Conservation (phyloP, 2,113 vertebrate species). For the Procavia capensis region DNA sequence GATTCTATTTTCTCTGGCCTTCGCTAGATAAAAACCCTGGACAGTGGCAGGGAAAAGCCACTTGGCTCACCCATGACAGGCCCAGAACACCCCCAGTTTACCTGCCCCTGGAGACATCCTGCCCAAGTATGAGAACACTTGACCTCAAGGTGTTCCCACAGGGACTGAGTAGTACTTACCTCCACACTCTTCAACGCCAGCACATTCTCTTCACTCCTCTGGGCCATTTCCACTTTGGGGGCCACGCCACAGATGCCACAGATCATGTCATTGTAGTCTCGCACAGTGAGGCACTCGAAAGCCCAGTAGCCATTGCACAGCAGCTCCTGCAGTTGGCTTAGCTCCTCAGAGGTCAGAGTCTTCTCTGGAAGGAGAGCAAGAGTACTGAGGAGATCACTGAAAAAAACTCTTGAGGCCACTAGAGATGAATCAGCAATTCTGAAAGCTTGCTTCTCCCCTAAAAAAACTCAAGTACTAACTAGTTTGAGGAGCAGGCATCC, state of each 20-base stretch:
- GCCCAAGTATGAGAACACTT: background rate
- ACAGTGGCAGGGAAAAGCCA: background rate
- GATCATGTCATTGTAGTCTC: constrained; percentile 99
- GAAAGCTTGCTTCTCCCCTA: background rate
- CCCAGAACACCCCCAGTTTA: background rate
- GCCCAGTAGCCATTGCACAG: constrained; percentile 97
- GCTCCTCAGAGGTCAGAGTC: constrained; percentile 88
- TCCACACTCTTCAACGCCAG: constrained; percentile 96
- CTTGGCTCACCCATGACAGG: background rate
- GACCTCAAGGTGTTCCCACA: background rate
- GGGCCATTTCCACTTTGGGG: constrained; percentile 96
- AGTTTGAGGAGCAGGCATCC: background rate
- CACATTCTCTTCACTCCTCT: constrained; percentile 90
- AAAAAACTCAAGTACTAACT: background rate
- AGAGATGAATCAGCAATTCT: background rate
- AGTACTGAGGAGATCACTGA: background rate
- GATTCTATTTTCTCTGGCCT: background rate
- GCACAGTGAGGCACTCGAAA: constrained; percentile 96
- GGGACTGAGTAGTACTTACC: constrained; percentile 82
- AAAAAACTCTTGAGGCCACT: background rate
- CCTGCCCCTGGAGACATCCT: background rate
- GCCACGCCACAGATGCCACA: constrained; percentile 97
- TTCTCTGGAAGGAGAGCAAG: constrained; percentile 89
- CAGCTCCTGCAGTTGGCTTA: constrained; percentile 91
- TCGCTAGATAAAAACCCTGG: background rate